Conservation (phyloP, 2,888 invertebrate genomes). For the Drosophila anomalata region DNA sequence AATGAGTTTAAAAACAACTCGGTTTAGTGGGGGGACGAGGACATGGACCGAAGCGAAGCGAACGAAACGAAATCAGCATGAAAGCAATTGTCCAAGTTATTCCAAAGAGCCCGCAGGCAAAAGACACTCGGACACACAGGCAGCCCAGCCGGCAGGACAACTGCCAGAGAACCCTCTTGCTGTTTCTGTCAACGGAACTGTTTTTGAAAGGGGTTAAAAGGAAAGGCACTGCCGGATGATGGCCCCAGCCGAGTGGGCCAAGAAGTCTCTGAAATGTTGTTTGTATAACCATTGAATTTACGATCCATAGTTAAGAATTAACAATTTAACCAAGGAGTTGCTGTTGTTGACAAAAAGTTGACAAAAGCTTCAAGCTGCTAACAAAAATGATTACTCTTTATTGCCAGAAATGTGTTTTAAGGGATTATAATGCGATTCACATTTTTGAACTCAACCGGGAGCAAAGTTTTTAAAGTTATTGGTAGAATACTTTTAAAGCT, state of each 20-base stretch:
- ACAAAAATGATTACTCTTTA: background rate
- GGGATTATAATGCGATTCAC: background rate
- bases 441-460: background rate
- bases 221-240: conserved; percentile 28
- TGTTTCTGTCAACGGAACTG: conserved; percentile 48
- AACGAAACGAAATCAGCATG: conserved; percentile 65
- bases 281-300: conserved; percentile 20
- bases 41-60: conserved; percentile 2
- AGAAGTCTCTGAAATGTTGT: conserved; percentile 31
- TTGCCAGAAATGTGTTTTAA: background rate
- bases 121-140: conserved; percentile 13
- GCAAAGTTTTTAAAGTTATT: background rate
- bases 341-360: conserved; percentile 5
- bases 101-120: conserved; percentile 49
- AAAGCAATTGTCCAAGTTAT: conserved; percentile 65
- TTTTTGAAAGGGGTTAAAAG: conserved; percentile 53
- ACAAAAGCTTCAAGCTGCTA: background rate
- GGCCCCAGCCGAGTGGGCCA: conserved; percentile 7
- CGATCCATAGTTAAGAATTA: conserved; percentile 35
- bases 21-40: conserved; percentile 10
- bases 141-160: conserved; percentile 14
- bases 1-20: conserved; percentile 36
- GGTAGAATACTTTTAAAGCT: too few relatives aligned
- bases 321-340: conserved; percentile 16
- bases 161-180: conserved; percentile 24